Evolutionary conservation across 2,797 vertebrate species (phyloP).

Genomic region (Galagoides demidoff): DNA sequence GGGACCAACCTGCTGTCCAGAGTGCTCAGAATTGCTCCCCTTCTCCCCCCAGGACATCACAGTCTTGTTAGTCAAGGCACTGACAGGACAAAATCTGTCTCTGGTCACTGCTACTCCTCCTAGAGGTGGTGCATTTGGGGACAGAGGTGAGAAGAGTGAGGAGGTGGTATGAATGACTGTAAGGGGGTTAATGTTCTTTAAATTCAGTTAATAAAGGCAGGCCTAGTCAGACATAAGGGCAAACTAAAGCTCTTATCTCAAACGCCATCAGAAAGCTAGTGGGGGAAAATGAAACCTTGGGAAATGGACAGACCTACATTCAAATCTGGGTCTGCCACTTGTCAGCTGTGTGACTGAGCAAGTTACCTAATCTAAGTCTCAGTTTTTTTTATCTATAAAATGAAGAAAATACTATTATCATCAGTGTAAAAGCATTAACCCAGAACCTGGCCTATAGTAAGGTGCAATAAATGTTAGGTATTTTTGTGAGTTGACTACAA

Average conservation of each 20-base stretch:
- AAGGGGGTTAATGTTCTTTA: not conserved
- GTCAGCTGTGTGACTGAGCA: not conserved
- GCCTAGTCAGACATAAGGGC: not conserved
- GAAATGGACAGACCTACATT: not conserved
- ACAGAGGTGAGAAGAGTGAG: not conserved
- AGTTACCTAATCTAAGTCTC: constrained; percentile 1
- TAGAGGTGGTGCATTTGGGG: not conserved
- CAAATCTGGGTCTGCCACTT: not conserved
- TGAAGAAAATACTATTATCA: not conserved
- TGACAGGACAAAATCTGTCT: not conserved
- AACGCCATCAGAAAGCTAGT: not conserved
- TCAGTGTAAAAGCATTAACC: not conserved
- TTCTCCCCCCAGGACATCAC: not conserved
- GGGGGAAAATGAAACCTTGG: not conserved
- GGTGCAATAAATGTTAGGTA: not conserved
- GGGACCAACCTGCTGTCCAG: not conserved
- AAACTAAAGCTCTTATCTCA: not conserved
- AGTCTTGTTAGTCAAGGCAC: not conserved
- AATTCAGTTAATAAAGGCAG: not conserved
- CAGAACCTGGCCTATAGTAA: not conserved
- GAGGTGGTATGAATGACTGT: not conserved
- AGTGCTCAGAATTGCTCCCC: not conserved
- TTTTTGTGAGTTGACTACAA: constrained; percentile 4
- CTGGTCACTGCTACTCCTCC: not conserved
- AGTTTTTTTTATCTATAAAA: not conserved